Base-by-base conservation (phyloP, 2,113 vertebrate genomes). In the Prolemur simus region DNA sequence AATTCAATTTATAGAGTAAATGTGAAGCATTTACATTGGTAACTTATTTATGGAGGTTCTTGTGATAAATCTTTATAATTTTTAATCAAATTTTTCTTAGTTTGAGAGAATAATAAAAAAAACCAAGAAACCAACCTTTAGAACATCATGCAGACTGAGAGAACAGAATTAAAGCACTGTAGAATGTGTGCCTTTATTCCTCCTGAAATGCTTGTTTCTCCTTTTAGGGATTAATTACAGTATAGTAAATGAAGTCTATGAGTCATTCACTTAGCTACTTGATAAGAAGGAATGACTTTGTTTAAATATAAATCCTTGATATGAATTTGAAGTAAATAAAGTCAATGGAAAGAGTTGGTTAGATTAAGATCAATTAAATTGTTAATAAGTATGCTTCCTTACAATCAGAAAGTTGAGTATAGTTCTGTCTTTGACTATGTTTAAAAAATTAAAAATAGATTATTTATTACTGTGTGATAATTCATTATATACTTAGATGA, bases 31-130 rank as follows among this genome's bases (percentile, higher is more conserved):
- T 87, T 69, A 68, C 10, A 63, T 64, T 60, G 37, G 10, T 89
- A 39, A 34, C 32, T 85, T 63, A 74, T 60, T 86, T 76, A 27
- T 56, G 25, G 74, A 87, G 54, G 9, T 60, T 89, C 39, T 87
- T 76, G 10, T 95, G 60, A 81, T 91, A 58, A 90, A 21, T 73
- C 20, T 49, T 83, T 87, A n/a, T 21, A 84, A 78, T 42, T 96
- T 96, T 88, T 90, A 77, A 85, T 85, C 34, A 94, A 66, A 32
- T 91, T 92, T 60, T 73, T 97, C 27, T 86, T 92, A 64, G 54
- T 84, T 39, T 56, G 66, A 91, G 37, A 83, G n/a, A 13, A 52
- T 77, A 77, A 42, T 42, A 74, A 37, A 73, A 58, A 58, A 63
- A 76, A 47, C 52, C 20, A 52, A 23, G 6, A 81, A 23, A 64